These are phyloP conservation scores for Etheostoma spectabile DNA, from an alignment of 2,113 vertebrate genomes.

Conservation along the genomic window DNA sequence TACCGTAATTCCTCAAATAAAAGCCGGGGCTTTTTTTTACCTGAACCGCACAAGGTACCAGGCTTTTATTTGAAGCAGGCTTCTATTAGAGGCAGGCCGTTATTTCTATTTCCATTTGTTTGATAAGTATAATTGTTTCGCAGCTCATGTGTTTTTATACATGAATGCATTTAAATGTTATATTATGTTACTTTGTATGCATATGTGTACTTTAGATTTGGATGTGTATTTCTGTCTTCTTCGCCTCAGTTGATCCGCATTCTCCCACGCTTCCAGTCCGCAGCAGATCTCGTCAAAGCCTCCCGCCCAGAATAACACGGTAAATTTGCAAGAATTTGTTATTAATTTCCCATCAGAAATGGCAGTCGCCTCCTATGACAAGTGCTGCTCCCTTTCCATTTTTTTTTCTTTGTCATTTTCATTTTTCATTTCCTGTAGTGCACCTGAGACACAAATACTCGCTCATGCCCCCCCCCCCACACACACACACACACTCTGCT, in stretches of 20 bases:
- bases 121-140: no score
- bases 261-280: constrained; percentile 16
- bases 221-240: background rate
- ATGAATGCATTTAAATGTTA: background rate
- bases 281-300: constrained; percentile 22
- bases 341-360: constrained; percentile 78
- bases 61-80: no score
- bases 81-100: no score
- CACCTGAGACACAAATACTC: constrained; percentile 76
- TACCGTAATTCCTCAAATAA: no score
- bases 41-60: no score
- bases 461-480: constrained; percentile 14
- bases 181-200: background rate
- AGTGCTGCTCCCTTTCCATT: constrained; percentile 60
- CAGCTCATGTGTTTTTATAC: background rate
- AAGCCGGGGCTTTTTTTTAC: no score
- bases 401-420: constrained; percentile 58
- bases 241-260: constrained; percentile 52
- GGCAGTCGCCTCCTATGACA: constrained; percentile 73
- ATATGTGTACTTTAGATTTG: background rate
- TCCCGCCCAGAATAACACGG: constrained; percentile 65
- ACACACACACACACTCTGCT: no score
- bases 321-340: constrained; percentile 80
- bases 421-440: constrained; percentile 79
- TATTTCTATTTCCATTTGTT: no score